Percentiles rank a stretch among this genome's conserved stretches.
Conservation (phyloP, 1,140 invertebrate species). For the Drosophila rufa region DNA sequence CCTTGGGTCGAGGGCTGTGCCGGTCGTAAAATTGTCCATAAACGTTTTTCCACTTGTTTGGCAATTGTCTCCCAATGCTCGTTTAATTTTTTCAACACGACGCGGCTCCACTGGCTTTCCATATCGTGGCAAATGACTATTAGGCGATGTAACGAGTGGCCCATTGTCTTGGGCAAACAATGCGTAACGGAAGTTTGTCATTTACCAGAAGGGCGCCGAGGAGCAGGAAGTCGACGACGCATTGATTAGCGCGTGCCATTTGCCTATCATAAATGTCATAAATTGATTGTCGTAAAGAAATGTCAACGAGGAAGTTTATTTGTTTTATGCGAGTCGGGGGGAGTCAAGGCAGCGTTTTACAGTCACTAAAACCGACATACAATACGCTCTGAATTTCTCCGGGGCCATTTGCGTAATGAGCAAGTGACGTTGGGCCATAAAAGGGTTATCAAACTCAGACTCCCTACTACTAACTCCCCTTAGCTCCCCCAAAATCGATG, state of each 20-base stretch:
- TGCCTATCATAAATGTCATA: slow-evolving; percentile 77
- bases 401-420: slow-evolving; percentile 52
- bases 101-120: slow-evolving; percentile 51
- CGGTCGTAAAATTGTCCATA: slow-evolving; percentile 49
- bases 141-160: slow-evolving; percentile 51
- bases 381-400: slow-evolving; percentile 17
- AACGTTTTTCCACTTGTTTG: slow-evolving; percentile 65
- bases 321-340: slow-evolving; percentile 32
- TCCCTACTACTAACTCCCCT: neutral
- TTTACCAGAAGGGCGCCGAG: slow-evolving; percentile 17
- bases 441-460: slow-evolving; percentile 15
- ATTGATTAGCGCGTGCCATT: slow-evolving; percentile 80
- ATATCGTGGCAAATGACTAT: slow-evolving; percentile 68
- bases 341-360: slow-evolving; percentile 56
- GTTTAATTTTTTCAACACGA: slow-evolving; percentile 71
- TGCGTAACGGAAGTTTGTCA: slow-evolving; percentile 71
- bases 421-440: slow-evolving; percentile 47
- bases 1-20: slow-evolving; percentile 39
- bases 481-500: slow-evolving; percentile 27
- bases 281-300: slow-evolving; percentile 66
- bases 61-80: slow-evolving; percentile 69
- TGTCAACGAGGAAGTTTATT: slow-evolving; percentile 56
- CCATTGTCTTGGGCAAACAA: slow-evolving; percentile 57
- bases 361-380: slow-evolving; percentile 60
- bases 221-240: slow-evolving; percentile 42